Evolutionary conservation across 2,888 invertebrate genomes (phyloP), one percentile per base, ranked within the genome.

Genomic region (Pinctada fucata): DNA sequence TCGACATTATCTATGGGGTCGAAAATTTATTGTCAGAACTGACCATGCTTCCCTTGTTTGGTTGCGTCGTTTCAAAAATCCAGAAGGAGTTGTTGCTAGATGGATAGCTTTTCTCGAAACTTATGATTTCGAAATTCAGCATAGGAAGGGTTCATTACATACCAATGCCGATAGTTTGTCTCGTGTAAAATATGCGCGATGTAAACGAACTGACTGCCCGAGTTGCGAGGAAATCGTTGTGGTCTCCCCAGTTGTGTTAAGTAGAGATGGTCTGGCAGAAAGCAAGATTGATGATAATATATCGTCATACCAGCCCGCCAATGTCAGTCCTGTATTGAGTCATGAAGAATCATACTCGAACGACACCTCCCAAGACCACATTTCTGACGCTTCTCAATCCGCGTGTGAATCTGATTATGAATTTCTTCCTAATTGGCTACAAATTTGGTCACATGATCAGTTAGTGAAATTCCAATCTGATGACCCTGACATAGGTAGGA

Each of bases 21-120:
- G 72, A 31, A 58, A 65, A 8, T 79, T 76, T 58, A 47, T 79
- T 3, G 76, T 87, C 2, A 51, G 86, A 16, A 84, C 85, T 45
- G 86, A 87, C 76, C 87, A 88, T 77, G 76, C 79, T 3, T 82
- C 86, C 3, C 47, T 81, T 10, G 71, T 69, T 3, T 81, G 81
- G 79, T 65, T 81, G n/a, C 67, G 64, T n/a, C 70, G 73, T 52
- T 77, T 80, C 48, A 80, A 80, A n/a, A 70, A 80, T 51, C 72
- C 78, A 47, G 80, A 80, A 67, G 75, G 76, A 58, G 76, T 79
- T 74, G 47, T 81, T 5, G 79, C 79, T 51, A 48, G 81, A 64
- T 82, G 81, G 79, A 13, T 81, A 48, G 58, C 67, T 31, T 65
- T 72, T 48, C 50, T 82, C 45, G 79, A 69, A 48, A 75, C 77